Conservation (phyloP, 1,140 invertebrate genomes). For the Chymomyza costata region DNA sequence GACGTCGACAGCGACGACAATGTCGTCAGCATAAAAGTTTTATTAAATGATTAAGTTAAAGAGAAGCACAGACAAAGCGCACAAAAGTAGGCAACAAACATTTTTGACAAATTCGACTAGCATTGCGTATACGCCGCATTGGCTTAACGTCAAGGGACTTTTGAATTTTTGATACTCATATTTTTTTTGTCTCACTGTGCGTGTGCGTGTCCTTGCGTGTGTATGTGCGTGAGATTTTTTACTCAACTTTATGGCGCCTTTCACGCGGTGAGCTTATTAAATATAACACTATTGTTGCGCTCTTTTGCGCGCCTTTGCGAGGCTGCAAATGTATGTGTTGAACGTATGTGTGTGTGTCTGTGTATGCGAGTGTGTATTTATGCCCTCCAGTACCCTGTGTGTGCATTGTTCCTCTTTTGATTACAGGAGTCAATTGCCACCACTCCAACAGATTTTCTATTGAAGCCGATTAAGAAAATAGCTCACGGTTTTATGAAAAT, state of each 20-base stretch:
- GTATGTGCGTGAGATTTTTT: constrained; percentile 20
- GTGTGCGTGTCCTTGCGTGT: neutral
- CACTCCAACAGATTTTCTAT: too few relatives aligned
- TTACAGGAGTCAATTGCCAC: too few relatives aligned
- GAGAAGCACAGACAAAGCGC: constrained; percentile 26
- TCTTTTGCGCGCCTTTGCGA: constrained; percentile 8
- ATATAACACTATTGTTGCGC: constrained; percentile 56
- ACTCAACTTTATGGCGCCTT: neutral
- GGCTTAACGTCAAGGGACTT: constrained; percentile 27
- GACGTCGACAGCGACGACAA: too few relatives aligned
- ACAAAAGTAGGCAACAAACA: constrained; percentile 49
- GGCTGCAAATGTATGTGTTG: neutral
- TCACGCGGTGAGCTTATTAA: constrained; percentile 45
- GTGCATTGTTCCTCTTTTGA: too few relatives aligned
- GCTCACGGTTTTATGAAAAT: too few relatives aligned
- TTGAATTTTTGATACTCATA: constrained; percentile 66
- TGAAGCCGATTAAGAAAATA: too few relatives aligned
- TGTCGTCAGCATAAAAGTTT: constrained; percentile 65
- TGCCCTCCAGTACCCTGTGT: too few relatives aligned
- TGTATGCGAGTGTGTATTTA: neutral
- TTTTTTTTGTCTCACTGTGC: constrained; percentile 34
- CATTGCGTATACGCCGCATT: constrained; percentile 11
- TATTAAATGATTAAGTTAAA: constrained; percentile 70
- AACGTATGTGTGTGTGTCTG: neutral
- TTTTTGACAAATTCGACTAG: constrained; percentile 52